Percentiles rank a stretch among this genome's conserved stretches.
phyloP scores from a whole-genome alignment of 2,888 invertebrate genomes.

The Philonicus albiceps region DNA sequence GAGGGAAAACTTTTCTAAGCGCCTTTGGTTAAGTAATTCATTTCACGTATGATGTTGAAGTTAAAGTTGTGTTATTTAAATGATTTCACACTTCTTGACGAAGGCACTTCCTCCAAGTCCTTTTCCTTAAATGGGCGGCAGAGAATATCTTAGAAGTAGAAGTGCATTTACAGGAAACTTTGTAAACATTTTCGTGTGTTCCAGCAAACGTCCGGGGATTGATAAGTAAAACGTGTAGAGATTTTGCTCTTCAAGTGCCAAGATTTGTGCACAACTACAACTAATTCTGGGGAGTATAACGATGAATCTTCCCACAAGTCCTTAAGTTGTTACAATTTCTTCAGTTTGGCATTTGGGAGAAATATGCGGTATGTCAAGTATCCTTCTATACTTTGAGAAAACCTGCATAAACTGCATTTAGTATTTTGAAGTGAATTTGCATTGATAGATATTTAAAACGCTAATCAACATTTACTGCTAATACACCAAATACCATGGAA shows the following conservation, averaged over 20 bases:
- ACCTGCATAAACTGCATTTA: neutral
- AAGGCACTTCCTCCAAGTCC: neutral
- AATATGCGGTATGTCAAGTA: constrained; percentile 18
- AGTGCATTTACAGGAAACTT: constrained; percentile 17
- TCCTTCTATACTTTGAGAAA: neutral
- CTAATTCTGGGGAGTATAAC: neutral
- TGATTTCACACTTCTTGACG: constrained; percentile 39
- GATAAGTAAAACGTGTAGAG: neutral
- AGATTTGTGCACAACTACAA: constrained; percentile 5
- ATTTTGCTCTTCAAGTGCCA: neutral
- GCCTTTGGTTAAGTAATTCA: constrained; percentile 32
- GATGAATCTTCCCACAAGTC: constrained; percentile 4
- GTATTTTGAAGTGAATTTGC: neutral
- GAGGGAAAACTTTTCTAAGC: neutral
- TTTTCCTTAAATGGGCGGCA: neutral
- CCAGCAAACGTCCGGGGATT: neutral
- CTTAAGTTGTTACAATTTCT: neutral
- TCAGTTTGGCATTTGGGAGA: constrained; percentile 5
- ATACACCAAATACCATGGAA: no score
- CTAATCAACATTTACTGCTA: no score
- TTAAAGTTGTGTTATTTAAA: constrained; percentile 40
- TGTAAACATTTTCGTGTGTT: constrained; percentile 34
- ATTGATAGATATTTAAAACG: neutral
- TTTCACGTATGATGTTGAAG: constrained; percentile 17
- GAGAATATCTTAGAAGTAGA: neutral